Conservation (phyloP, 1,140 invertebrate genomes). For the Limonius californicus region DNA sequence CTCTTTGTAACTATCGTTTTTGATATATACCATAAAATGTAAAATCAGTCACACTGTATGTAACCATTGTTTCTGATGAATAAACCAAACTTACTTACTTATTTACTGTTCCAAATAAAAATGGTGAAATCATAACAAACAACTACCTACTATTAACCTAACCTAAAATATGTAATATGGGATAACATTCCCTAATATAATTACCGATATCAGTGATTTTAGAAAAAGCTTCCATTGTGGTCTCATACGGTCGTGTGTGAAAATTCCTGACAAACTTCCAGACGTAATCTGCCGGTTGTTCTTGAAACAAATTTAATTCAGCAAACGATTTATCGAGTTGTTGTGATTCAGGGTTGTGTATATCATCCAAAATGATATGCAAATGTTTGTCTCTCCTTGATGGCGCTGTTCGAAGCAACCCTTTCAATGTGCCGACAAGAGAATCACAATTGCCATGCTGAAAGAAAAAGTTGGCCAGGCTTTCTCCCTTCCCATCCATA, state of each 20-base stretch:
- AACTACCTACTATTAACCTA: not conserved
- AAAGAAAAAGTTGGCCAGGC: slow-evolving; percentile 78
- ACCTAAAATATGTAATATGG: not conserved
- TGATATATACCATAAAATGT: too few species aligned
- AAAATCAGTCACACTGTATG: not conserved
- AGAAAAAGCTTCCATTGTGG: slow-evolving; percentile 76
- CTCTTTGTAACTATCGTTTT: too few species aligned
- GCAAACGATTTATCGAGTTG: slow-evolving; percentile 78
- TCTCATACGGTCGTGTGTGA: slow-evolving; percentile 72
- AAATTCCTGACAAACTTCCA: slow-evolving; percentile 70
- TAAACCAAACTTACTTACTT: too few species aligned
- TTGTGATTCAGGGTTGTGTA: slow-evolving; percentile 58
- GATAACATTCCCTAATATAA: slow-evolving; percentile 12
- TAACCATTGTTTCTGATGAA: too few species aligned
- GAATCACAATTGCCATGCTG: slow-evolving; percentile 79
- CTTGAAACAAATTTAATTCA: slow-evolving; percentile 75
- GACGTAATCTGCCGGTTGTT: slow-evolving; percentile 60
- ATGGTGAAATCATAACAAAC: not conserved
- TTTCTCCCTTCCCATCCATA: slow-evolving; percentile 67
- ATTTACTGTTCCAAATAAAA: too few species aligned
- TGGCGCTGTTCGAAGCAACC: slow-evolving; percentile 58
- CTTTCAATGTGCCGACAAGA: slow-evolving; percentile 65
- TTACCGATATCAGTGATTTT: slow-evolving; percentile 72
- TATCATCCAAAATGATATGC: slow-evolving; percentile 62
- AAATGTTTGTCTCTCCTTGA: slow-evolving; percentile 67